phyloP scores from a whole-genome alignment of 2,797 vertebrate species.

The Coregonus suidteri region DNA sequence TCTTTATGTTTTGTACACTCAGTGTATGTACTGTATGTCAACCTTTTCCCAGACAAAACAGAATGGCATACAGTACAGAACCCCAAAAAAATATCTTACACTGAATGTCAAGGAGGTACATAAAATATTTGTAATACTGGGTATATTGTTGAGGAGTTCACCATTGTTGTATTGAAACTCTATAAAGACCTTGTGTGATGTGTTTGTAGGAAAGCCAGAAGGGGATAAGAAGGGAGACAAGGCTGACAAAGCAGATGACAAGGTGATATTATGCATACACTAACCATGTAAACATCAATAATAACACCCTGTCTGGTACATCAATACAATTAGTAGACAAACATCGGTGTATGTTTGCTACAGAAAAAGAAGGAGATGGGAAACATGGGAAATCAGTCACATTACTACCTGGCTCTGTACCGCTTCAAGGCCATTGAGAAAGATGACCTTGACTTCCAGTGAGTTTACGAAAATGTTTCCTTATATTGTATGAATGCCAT shows the following conservation, averaged over 20 bases:
- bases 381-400: slow-evolving; percentile 81
- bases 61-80: background rate
- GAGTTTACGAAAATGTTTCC: slow-evolving; percentile 50
- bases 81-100: background rate
- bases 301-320: slow-evolving; percentile 82
- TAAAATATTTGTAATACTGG: background rate
- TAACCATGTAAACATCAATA: background rate
- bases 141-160: background rate
- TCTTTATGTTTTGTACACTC: too few relatives aligned
- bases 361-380: slow-evolving; percentile 86
- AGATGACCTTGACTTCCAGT: slow-evolving; percentile 96
- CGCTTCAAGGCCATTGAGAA: slow-evolving; percentile 94
- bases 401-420: slow-evolving; percentile 91
- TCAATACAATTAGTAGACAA: slow-evolving; percentile 73
- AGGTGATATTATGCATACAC: slow-evolving; percentile 66
- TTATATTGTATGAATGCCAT: background rate
- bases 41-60: background rate
- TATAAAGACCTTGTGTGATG: slow-evolving; percentile 37
- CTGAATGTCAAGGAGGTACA: background rate
- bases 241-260: slow-evolving; percentile 81
- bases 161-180: slow-evolving; percentile 23
- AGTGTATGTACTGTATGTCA: background rate
- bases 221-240: slow-evolving; percentile 86
- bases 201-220: slow-evolving; percentile 74
- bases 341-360: slow-evolving; percentile 9